Evolutionary conservation across 2,888 invertebrate species (phyloP).

Genomic region (Girardia tigrina): DNA sequence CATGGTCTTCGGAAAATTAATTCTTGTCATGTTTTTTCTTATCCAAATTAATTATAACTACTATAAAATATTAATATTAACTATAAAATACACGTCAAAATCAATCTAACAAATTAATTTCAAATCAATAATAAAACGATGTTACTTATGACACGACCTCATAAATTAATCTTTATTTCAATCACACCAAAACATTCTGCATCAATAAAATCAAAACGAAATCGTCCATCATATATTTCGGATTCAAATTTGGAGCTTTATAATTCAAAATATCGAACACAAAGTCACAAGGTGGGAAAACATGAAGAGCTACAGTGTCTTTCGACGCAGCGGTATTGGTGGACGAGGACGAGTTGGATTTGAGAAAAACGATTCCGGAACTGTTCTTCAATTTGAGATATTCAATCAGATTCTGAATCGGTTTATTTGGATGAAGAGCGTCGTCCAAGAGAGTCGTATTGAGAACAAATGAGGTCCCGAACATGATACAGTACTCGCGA

Average conservation of each 20-base stretch:
- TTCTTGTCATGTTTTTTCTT: too few relatives aligned
- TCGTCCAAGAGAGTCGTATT: slow-evolving; percentile 1
- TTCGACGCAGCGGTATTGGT: neutral
- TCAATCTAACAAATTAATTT: too few relatives aligned
- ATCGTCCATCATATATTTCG: neutral
- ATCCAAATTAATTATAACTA: too few relatives aligned
- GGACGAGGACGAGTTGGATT: neutral
- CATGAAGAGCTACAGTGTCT: slow-evolving; percentile 25
- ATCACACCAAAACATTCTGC: neutral
- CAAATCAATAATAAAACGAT: too few relatives aligned
- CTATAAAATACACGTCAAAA: too few relatives aligned
- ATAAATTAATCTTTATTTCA: too few relatives aligned
- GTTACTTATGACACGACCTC: too few relatives aligned
- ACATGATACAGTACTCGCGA: neutral
- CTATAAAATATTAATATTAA: too few relatives aligned
- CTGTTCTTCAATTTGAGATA: slow-evolving; percentile 96
- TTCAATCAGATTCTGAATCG: slow-evolving; percentile 78
- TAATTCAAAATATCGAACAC: neutral
- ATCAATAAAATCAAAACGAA: slow-evolving; percentile 9
- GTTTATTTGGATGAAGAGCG: slow-evolving; percentile 48
- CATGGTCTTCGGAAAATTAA: too few relatives aligned
- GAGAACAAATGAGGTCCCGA: neutral
- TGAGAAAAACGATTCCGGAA: slow-evolving; percentile 81
- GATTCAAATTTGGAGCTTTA: slow-evolving; percentile 7
- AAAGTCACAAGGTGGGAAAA: slow-evolving; percentile 27